Base-by-base conservation (phyloP, 2,797 vertebrate genomes). In the Betta splendens region DNA sequence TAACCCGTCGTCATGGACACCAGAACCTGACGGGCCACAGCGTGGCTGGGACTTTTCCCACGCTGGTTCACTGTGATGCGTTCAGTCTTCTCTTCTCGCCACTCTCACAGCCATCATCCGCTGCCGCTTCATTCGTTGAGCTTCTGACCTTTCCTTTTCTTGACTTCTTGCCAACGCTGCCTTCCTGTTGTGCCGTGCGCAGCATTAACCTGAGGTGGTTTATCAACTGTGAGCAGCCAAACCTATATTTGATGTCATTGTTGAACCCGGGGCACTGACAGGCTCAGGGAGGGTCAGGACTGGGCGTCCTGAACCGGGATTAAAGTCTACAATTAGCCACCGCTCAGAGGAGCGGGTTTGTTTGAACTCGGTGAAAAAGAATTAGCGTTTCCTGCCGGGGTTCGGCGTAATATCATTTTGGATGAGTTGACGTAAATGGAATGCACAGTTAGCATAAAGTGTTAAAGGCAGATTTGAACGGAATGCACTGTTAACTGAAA, bases 301-400 rank as follows among this genome's bases (percentile, higher is more conserved):
- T 56, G 75, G 75, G 77, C 45, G 64, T 77, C 54, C 9, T 50
- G 72, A 69, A 64, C 43, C 5, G 0, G 74, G 80, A 85, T 86
- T 85, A 85, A 74, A 47, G 50, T 68, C 65, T 75, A 59, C 77
- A 79, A 79, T 79, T 76, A 83, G 78, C 69, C 46, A 52, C 61
- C 58, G 44, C 15, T 39, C 57, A 69, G 56, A 69, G 68, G 63
- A 59, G 72, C 74, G 56, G 67, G 46, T 76, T 48, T 25, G 51
- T 69, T 39, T 77, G 59, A 76, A 64, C 25, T 39, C 25, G 33
- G 5, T 58, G 39, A 51, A 85, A 78, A 84, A 83, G 82, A 86
- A 83, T 86, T 81, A 83, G 40, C 26, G 36, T 37, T 85, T 89
- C 81, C 83, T 84, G 81, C 79, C 72, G 80, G 74, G 60, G 53